Evolutionary conservation across 2,888 invertebrate genomes (phyloP).

Genomic region (Mythimna ferrago): DNA sequence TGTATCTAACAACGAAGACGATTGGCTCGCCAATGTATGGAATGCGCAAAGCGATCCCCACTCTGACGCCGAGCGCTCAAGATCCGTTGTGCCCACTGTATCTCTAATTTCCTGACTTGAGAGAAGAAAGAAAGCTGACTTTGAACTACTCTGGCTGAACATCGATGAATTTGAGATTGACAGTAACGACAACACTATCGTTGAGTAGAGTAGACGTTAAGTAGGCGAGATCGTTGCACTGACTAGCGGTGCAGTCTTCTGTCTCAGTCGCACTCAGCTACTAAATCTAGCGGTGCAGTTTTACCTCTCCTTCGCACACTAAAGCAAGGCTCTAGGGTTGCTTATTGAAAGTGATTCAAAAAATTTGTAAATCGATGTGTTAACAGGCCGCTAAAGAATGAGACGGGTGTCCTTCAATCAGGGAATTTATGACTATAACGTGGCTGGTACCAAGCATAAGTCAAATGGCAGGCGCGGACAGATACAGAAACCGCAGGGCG

Average conservation of each 20-base stretch:
- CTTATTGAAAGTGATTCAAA: constrained; percentile 61
- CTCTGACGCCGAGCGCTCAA: too few relatives aligned
- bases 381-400: constrained; percentile 63
- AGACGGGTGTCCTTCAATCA: constrained; percentile 62
- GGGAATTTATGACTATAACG: constrained; percentile 51
- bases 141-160: neutral
- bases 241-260: constrained; percentile 76
- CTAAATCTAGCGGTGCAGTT: constrained; percentile 60
- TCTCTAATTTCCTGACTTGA: neutral
- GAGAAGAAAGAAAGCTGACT: neutral
- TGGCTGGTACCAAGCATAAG: constrained; percentile 48
- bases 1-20: too few relatives aligned
- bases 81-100: too few relatives aligned
- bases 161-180: constrained; percentile 58
- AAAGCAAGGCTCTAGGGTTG: constrained; percentile 55
- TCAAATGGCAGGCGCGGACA: constrained; percentile 46
- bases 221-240: constrained; percentile 78
- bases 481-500: constrained; percentile 63
- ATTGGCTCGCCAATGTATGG: too few relatives aligned
- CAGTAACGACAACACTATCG: constrained; percentile 59
- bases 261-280: constrained; percentile 67
- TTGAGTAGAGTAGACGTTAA: constrained; percentile 69
- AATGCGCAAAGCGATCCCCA: too few relatives aligned
- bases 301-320: constrained; percentile 56
- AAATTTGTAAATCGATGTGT: constrained; percentile 64